Conservation (phyloP, 2,888 invertebrate genomes). For the Fragum fragum region DNA sequence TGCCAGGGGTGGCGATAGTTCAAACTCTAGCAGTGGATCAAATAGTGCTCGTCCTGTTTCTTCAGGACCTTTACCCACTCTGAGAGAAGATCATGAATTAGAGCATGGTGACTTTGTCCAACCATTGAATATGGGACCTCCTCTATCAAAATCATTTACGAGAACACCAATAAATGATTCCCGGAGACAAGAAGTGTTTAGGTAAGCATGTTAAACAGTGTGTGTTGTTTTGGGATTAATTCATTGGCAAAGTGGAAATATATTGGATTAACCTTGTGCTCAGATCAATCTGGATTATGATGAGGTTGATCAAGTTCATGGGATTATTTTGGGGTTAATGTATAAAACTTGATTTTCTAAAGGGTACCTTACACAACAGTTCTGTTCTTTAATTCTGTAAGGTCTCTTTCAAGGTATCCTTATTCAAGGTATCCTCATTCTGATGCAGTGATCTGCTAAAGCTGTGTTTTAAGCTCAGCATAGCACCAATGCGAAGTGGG, state of each 20-base stretch:
- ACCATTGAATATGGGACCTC: slow-evolving; percentile 63
- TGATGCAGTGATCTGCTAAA: too few species aligned
- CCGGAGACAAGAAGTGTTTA: slow-evolving; percentile 65
- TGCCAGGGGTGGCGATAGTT: slow-evolving; percentile 82
- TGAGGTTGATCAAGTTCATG: slow-evolving; percentile 12
- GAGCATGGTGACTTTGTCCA: slow-evolving; percentile 59
- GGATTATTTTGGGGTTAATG: background rate
- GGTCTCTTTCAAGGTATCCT: too few species aligned
- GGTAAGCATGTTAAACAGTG: slow-evolving; percentile 49
- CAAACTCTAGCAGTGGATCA: slow-evolving; percentile 82
- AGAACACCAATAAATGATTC: slow-evolving; percentile 54
- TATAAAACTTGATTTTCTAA: too few species aligned
- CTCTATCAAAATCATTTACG: slow-evolving; percentile 53
- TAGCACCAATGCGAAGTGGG: too few species aligned
- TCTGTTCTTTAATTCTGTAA: too few species aligned
- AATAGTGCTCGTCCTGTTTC: slow-evolving; percentile 82
- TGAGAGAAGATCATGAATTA: slow-evolving; percentile 95
- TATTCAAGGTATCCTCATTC: too few species aligned
- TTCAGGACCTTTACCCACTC: slow-evolving; percentile 90
- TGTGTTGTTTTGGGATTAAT: slow-evolving; percentile 25
- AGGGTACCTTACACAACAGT: too few species aligned
- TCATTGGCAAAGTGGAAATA: slow-evolving; percentile 23
- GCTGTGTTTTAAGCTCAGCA: too few species aligned
- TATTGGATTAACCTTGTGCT: slow-evolving; percentile 28
- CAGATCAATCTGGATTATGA: slow-evolving; percentile 20